Percentiles rank a stretch among this genome's conserved stretches.
These are phyloP conservation scores for Cheilosia grossa DNA, from an alignment of 2,888 invertebrate genomes.

Conservation along the genomic window DNA sequence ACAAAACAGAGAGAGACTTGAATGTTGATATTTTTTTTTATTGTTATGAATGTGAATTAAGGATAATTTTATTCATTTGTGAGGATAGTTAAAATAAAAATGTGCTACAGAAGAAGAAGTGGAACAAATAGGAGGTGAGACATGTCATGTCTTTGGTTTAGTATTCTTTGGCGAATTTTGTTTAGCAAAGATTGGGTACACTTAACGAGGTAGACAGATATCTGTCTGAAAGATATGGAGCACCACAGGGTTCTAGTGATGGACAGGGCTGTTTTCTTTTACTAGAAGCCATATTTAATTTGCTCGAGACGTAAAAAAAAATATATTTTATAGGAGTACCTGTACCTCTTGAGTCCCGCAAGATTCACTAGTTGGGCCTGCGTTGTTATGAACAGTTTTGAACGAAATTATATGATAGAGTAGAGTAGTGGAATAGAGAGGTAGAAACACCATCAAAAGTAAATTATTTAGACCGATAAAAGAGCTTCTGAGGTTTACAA, in stretches of 20 bases:
- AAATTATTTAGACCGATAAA: too few relatives aligned
- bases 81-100: not conserved
- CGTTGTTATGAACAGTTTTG: too few relatives aligned
- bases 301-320: not conserved
- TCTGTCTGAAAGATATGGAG: not conserved
- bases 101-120: not conserved
- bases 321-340: not conserved
- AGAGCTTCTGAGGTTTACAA: too few relatives aligned
- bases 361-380: too few relatives aligned
- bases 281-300: not conserved
- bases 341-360: too few relatives aligned
- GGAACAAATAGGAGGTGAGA: conserved; percentile 12
- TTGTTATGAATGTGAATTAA: conserved; percentile 51
- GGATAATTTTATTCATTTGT: conserved; percentile 55
- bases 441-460: too few relatives aligned
- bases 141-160: not conserved
- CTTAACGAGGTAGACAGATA: not conserved
- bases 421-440: too few relatives aligned
- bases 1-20: conserved; percentile 14
- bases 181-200: not conserved
- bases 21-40: conserved; percentile 9
- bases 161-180: not conserved
- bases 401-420: too few relatives aligned
- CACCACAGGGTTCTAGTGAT: not conserved
- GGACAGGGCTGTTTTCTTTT: not conserved